Evolutionary conservation across 2,797 vertebrate species (phyloP).

Genomic region (Adelosebastes latens): DNA sequence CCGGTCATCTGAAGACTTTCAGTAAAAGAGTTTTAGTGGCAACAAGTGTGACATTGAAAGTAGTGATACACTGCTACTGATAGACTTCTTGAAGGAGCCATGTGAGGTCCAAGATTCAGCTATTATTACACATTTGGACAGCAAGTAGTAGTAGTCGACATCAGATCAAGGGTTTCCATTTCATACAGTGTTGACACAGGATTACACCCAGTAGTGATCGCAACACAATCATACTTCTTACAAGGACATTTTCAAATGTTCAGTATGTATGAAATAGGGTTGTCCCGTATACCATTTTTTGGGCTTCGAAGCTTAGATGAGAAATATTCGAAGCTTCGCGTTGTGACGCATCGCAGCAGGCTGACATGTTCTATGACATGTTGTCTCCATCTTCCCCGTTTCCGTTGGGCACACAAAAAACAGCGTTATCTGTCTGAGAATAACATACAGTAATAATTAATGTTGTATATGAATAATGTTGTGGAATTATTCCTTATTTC

Average conservation of each 20-base stretch:
- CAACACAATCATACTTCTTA: neutral
- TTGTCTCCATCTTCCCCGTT: too few relatives aligned
- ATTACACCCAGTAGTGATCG: neutral
- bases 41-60: neutral
- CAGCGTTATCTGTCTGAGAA: too few relatives aligned
- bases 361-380: too few relatives aligned
- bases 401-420: too few relatives aligned
- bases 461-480: too few relatives aligned
- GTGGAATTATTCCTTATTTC: too few relatives aligned
- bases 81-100: neutral
- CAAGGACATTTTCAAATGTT: neutral
- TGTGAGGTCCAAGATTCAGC: neutral
- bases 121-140: constrained; percentile 16
- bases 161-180: constrained; percentile 1
- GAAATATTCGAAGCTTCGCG: too few relatives aligned
- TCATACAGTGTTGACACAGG: neutral
- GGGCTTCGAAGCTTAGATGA: too few relatives aligned
- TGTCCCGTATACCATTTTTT: too few relatives aligned
- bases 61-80: neutral
- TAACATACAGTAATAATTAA: too few relatives aligned
- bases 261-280: neutral
- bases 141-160: neutral
- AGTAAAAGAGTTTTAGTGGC: neutral
- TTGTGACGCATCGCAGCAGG: too few relatives aligned
- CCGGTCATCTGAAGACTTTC: constrained; percentile 53